These are phyloP conservation scores for Cynodonichthys magdalenae DNA, from an alignment of 2,797 vertebrate species.

Conservation along the genomic window DNA sequence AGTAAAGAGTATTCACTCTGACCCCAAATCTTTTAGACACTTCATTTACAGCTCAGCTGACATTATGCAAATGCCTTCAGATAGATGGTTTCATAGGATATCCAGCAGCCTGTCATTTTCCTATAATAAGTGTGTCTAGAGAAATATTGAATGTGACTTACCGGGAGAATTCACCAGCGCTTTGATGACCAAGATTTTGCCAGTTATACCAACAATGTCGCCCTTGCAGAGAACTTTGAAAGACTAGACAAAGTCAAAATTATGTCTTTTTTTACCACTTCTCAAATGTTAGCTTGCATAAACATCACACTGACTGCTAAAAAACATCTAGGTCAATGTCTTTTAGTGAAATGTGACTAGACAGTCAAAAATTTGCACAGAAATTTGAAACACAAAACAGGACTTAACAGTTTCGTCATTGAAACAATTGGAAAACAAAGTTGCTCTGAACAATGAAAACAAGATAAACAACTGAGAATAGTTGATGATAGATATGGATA, in stretches of 20 bases:
- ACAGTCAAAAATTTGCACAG: too few relatives aligned
- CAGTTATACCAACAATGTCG: not conserved
- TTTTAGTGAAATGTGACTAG: not conserved
- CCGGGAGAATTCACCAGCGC: slow-evolving; percentile 30
- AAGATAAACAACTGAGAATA: too few relatives aligned
- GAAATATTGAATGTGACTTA: slow-evolving; percentile 61
- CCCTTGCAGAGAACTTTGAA: slow-evolving; percentile 38
- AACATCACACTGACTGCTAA: slow-evolving; percentile 15
- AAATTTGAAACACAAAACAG: too few relatives aligned
- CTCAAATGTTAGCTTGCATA: slow-evolving; percentile 17
- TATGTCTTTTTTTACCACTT: slow-evolving; percentile 26
- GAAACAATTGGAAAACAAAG: too few relatives aligned
- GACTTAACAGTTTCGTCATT: too few relatives aligned
- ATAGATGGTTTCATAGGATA: slow-evolving; percentile 57
- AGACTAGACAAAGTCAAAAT: slow-evolving; percentile 61
- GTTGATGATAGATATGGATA: too few relatives aligned
- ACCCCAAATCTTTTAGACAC: slow-evolving; percentile 53
- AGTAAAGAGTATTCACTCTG: slow-evolving; percentile 48
- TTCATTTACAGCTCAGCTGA: slow-evolving; percentile 63
- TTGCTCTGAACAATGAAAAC: too few relatives aligned
- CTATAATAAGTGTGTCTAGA: slow-evolving; percentile 55
- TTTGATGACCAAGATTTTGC: slow-evolving; percentile 52
- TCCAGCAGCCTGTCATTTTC: slow-evolving; percentile 54
- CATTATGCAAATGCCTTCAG: slow-evolving; percentile 59
- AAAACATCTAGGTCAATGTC: not conserved